Evolutionary conservation across 2,888 invertebrate species (phyloP).

Genomic region (Macaria notata): DNA sequence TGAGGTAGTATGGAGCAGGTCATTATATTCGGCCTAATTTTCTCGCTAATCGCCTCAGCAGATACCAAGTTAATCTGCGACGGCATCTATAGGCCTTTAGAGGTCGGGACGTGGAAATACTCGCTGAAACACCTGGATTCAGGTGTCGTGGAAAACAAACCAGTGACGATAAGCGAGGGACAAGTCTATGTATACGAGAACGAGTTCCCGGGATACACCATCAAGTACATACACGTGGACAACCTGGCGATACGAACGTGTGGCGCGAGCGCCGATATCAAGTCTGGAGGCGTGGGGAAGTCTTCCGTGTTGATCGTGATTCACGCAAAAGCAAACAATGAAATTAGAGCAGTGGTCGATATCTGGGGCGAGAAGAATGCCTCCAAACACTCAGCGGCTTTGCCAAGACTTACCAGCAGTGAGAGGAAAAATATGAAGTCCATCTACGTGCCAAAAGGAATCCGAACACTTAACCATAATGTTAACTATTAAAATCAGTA

Average conservation of each 20-base stretch:
- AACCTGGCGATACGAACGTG: slow-evolving; percentile 64
- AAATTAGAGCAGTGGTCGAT: slow-evolving; percentile 67
- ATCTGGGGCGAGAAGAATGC: slow-evolving; percentile 59
- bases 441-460: slow-evolving; percentile 46
- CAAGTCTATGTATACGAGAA: slow-evolving; percentile 71
- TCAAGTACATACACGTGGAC: slow-evolving; percentile 66
- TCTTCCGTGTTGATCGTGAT: slow-evolving; percentile 61
- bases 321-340: slow-evolving; percentile 56
- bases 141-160: slow-evolving; percentile 60
- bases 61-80: slow-evolving; percentile 52
- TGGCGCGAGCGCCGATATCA: slow-evolving; percentile 59
- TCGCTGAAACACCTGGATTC: slow-evolving; percentile 59
- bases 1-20: slow-evolving; percentile 39
- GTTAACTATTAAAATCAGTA: slow-evolving; percentile 30
- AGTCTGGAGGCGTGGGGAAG: slow-evolving; percentile 55
- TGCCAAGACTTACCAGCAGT: neutral
- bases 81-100: slow-evolving; percentile 55
- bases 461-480: slow-evolving; percentile 57
- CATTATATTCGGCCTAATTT: slow-evolving; percentile 30
- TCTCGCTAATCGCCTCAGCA: slow-evolving; percentile 8
- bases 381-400: slow-evolving; percentile 3
- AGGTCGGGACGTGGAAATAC: slow-evolving; percentile 58
- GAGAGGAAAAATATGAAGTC: slow-evolving; percentile 46
- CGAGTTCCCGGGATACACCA: slow-evolving; percentile 56
- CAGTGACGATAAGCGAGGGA: slow-evolving; percentile 58